Percentiles rank a stretch among this genome's conserved stretches.
Conservation (phyloP, 2,888 invertebrate species). For the Eupithecia subfuscata region DNA sequence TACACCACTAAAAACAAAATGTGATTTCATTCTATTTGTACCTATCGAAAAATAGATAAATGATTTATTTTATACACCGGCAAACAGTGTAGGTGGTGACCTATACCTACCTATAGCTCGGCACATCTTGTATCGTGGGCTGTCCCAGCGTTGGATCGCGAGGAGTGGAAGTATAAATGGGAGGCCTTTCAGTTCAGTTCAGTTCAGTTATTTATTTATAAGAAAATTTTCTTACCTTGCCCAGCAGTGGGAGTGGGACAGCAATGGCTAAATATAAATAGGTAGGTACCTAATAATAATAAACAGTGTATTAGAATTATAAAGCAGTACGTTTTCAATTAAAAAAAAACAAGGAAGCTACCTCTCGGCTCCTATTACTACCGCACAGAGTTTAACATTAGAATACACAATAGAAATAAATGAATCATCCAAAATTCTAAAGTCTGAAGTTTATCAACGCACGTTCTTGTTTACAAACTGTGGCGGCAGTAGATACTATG, state of each 20-base stretch:
- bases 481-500: not conserved
- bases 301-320: not conserved
- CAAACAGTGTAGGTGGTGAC: not conserved
- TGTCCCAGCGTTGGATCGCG: too few species aligned
- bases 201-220: too few species aligned
- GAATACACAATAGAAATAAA: conserved; percentile 3
- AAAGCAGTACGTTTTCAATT: not conserved
- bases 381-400: not conserved
- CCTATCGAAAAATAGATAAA: not conserved
- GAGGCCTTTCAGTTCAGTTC: too few species aligned
- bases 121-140: too few species aligned
- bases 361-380: not conserved
- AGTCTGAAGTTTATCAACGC: conserved; percentile 40
- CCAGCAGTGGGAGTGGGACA: too few species aligned
- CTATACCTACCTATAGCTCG: too few species aligned
- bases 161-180: too few species aligned
- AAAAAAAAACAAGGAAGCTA: not conserved
- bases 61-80: not conserved
- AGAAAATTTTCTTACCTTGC: too few species aligned
- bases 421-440: conserved; percentile 41
- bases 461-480: conserved; percentile 37
- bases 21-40: too few species aligned
- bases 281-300: too few species aligned
- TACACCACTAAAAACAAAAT: not conserved
- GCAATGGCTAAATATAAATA: too few species aligned